phyloP scores from a whole-genome alignment of 2,888 invertebrate genomes.

The Agrotis ipsilon region DNA sequence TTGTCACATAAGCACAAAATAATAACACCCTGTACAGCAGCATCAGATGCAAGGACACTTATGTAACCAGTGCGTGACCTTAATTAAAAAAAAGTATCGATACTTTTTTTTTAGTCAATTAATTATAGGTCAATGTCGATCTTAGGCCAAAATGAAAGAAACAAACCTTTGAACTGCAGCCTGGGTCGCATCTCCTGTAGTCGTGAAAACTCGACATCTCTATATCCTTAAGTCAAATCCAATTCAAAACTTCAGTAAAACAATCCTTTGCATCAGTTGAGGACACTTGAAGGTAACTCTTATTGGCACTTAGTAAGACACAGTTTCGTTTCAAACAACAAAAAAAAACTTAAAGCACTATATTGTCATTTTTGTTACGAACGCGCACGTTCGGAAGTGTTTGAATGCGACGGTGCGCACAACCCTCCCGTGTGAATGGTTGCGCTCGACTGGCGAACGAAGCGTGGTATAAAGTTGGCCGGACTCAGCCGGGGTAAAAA shows the following conservation, averaged over 20 bases:
- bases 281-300: conserved; percentile 72
- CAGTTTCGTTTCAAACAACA: conserved; percentile 69
- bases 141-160: conserved; percentile 24
- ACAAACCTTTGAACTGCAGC: conserved; percentile 85
- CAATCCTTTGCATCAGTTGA: conserved; percentile 67
- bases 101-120: conserved; percentile 21
- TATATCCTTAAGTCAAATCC: conserved; percentile 70
- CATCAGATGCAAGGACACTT: conserved; percentile 48
- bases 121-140: conserved; percentile 7
- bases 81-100: conserved; percentile 34
- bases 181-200: conserved; percentile 77
- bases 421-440: conserved; percentile 72
- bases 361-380: conserved; percentile 74
- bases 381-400: conserved; percentile 73
- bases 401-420: conserved; percentile 65
- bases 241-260: conserved; percentile 69
- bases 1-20: conserved; percentile 17
- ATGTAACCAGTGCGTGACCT: conserved; percentile 52
- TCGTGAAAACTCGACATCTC: conserved; percentile 85
- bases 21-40: conserved; percentile 29
- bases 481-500: conserved; percentile 86
- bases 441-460: conserved; percentile 81
- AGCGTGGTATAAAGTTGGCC: conserved; percentile 79
- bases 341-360: conserved; percentile 64
- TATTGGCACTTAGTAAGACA: conserved; percentile 82